These are phyloP conservation scores for Drosophila azteca DNA, from an alignment of 1,140 invertebrate genomes.

Conservation along the genomic window DNA sequence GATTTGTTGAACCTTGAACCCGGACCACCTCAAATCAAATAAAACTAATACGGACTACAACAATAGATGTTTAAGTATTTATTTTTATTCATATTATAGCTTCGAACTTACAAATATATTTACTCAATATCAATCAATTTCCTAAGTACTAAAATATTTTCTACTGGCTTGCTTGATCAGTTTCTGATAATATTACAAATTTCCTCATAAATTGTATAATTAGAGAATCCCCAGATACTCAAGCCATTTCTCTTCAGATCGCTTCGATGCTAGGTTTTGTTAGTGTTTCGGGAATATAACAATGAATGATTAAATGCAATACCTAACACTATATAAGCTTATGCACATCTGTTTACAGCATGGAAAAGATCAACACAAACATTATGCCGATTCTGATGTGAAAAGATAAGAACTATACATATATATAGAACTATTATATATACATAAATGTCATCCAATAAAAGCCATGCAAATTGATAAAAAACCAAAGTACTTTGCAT, in stretches of 20 bases:
- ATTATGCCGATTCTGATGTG: too few relatives aligned
- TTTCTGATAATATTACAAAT: not conserved
- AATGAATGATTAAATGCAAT: slow-evolving; percentile 23
- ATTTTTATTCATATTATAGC: slow-evolving; percentile 7
- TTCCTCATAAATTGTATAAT: not conserved
- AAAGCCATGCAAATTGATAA: too few relatives aligned
- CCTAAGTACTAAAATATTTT: slow-evolving; percentile 1
- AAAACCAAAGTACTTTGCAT: too few relatives aligned
- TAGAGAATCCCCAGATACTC: too few relatives aligned
- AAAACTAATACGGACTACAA: not conserved
- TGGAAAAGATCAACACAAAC: too few relatives aligned
- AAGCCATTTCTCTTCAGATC: not conserved
- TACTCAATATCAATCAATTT: slow-evolving; percentile 10
- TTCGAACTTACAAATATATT: slow-evolving; percentile 28
- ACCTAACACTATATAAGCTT: not conserved
- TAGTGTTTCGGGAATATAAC: slow-evolving; percentile 28
- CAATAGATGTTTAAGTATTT: slow-evolving; percentile 25
- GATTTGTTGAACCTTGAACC: not conserved
- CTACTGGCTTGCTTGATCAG: not conserved
- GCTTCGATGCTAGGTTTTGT: not conserved
- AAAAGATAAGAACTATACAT: too few relatives aligned
- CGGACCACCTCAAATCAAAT: not conserved
- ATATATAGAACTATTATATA: too few relatives aligned
- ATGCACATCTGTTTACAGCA: not conserved
- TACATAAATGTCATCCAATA: too few relatives aligned